Percentiles rank a stretch among this genome's conserved stretches.
phyloP scores from a whole-genome alignment of 1,140 invertebrate genomes.

The Drosophila littoralis region DNA sequence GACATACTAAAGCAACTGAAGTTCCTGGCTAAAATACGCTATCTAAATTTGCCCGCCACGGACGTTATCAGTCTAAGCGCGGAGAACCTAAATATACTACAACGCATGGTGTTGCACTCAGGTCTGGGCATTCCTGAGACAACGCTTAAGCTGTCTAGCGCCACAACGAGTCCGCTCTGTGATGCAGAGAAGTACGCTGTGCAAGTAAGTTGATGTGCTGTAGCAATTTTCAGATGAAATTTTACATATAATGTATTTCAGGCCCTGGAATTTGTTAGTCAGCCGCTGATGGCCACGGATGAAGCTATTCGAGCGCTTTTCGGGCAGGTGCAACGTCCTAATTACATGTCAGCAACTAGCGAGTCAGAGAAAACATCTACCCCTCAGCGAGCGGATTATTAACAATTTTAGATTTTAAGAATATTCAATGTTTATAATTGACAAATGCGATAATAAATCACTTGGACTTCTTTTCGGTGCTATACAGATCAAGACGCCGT shows the following conservation, averaged over 20 bases:
- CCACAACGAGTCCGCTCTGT: constrained; percentile 73
- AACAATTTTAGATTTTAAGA: constrained; percentile 36
- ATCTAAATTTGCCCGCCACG: constrained; percentile 76
- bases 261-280: constrained; percentile 78
- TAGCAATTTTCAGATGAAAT: not conserved
- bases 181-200: constrained; percentile 82
- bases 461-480: constrained; percentile 85
- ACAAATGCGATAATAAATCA: constrained; percentile 45
- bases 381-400: constrained; percentile 19
- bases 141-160: constrained; percentile 63
- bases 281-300: constrained; percentile 80
- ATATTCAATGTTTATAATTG: constrained; percentile 45
- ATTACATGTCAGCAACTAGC: constrained; percentile 34
- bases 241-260: constrained; percentile 15
- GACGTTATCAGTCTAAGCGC: constrained; percentile 85
- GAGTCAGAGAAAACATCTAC: constrained; percentile 9
- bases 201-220: constrained; percentile 52
- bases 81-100: constrained; percentile 79
- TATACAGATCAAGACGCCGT: constrained; percentile 92
- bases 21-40: constrained; percentile 76
- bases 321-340: constrained; percentile 72
- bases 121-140: constrained; percentile 80
- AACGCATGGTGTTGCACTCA: constrained; percentile 77
- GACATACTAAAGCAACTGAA: constrained; percentile 89
- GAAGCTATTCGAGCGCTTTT: constrained; percentile 81